phyloP scores from a whole-genome alignment of 2,113 vertebrate genomes.

The Protomyctophum bolini region DNA sequence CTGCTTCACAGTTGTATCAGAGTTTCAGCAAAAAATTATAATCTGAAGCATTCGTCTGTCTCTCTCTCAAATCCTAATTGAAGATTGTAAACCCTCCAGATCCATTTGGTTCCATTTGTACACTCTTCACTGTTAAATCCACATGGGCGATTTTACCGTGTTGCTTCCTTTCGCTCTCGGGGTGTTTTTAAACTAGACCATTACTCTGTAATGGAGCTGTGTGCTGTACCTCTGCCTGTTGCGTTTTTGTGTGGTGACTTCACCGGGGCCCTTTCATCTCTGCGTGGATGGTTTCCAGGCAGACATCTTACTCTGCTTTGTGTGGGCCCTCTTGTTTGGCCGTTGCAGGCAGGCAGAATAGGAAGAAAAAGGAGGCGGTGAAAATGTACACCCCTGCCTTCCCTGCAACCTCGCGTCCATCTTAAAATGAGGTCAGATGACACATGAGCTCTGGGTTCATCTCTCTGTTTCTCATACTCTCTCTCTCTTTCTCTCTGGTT shows the following conservation, averaged over 20 bases:
- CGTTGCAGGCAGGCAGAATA: constrained; percentile 38
- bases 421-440: constrained; percentile 73
- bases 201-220: constrained; percentile 6
- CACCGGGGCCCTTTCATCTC: constrained; percentile 62
- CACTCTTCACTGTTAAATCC: no score
- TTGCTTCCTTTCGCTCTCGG: not conserved
- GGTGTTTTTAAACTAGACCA: not conserved
- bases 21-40: not conserved
- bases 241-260: constrained; percentile 67
- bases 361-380: constrained; percentile 64
- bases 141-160: no score
- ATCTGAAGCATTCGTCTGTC: not conserved
- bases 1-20: not conserved
- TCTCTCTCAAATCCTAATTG: not conserved
- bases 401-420: constrained; percentile 60
- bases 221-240: constrained; percentile 26
- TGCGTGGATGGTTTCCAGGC: constrained; percentile 62
- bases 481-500: constrained; percentile 20
- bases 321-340: constrained; percentile 44
- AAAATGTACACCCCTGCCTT: constrained; percentile 74
- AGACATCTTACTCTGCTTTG: constrained; percentile 56
- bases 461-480: constrained; percentile 20
- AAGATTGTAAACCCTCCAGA: no score
- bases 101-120: no score
- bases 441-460: constrained; percentile 56